Conservation (phyloP, 2,113 vertebrate genomes). For the Chaetura pelagica region DNA sequence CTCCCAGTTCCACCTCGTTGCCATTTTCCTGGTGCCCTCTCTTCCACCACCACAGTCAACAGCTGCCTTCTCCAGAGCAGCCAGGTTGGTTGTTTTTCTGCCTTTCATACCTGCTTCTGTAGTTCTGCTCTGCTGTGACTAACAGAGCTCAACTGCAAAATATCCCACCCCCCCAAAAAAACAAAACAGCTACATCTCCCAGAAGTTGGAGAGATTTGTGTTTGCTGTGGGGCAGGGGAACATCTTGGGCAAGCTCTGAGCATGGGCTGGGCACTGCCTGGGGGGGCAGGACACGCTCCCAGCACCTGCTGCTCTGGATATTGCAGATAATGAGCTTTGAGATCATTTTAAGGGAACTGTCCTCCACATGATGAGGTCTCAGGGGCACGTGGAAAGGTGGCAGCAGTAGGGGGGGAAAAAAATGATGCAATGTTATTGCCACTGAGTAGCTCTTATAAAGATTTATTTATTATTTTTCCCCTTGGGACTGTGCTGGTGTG, state of each 20-base stretch:
- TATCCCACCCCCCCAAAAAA: not conserved
- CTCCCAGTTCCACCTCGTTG: not conserved
- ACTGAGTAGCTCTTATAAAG: not conserved
- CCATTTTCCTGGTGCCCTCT: not conserved
- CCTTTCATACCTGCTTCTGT: not conserved
- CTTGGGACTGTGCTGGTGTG: not conserved
- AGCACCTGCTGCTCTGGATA: not conserved
- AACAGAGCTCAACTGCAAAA: not conserved
- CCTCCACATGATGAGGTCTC: not conserved
- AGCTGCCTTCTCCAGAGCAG: not conserved
- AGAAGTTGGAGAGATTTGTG: not conserved
- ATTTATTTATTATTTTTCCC: not conserved
- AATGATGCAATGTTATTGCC: not conserved
- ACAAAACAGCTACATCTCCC: not conserved
- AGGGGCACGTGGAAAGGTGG: not conserved
- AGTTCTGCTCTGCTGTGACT: not conserved
- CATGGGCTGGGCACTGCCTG: accelerated
- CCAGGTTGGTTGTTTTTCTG: not conserved
- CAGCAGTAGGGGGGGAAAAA: not conserved
- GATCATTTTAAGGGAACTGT: not conserved
- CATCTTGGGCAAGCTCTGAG: not conserved
- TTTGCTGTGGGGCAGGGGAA: not conserved
- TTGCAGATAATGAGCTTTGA: not conserved
- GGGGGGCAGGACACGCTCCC: not conserved
- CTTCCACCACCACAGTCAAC: not conserved